A percentile compares a stretch with the other conserved stretches of the same genome.
Conservation (phyloP, 2,888 invertebrate species). For the Podabrus alpinus region DNA sequence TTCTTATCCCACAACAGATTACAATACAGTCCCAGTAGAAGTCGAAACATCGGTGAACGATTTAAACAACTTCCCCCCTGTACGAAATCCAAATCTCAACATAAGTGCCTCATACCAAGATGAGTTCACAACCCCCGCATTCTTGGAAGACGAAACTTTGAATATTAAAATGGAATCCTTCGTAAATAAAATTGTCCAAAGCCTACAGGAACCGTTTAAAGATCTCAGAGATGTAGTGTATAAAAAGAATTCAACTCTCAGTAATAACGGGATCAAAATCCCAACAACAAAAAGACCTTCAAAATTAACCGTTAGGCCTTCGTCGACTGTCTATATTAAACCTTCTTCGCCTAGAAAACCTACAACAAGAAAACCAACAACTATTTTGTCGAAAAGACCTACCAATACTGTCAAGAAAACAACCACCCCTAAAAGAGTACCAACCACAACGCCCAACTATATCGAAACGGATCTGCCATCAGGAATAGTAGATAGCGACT, state of each 20-base stretch:
- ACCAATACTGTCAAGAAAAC: slow-evolving; percentile 50
- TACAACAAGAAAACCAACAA: slow-evolving; percentile 42
- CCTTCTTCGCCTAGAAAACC: slow-evolving; percentile 48
- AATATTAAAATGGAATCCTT: slow-evolving; percentile 81
- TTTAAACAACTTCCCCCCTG: slow-evolving; percentile 81
- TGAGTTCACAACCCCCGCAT: slow-evolving; percentile 77
- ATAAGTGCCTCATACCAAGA: slow-evolving; percentile 65
- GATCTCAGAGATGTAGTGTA: slow-evolving; percentile 78
- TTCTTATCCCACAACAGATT: slow-evolving; percentile 36
- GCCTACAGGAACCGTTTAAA: slow-evolving; percentile 81
- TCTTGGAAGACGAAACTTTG: slow-evolving; percentile 75
- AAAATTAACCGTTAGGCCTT: slow-evolving; percentile 45
- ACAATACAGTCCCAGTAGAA: slow-evolving; percentile 54
- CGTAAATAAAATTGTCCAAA: slow-evolving; percentile 82
- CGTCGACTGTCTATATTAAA: slow-evolving; percentile 47
- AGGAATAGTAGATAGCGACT: slow-evolving; percentile 25
- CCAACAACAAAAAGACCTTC: slow-evolving; percentile 48
- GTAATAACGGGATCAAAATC: slow-evolving; percentile 46
- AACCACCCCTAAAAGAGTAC: slow-evolving; percentile 37
- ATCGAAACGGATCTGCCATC: slow-evolving; percentile 37
- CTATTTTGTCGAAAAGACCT: slow-evolving; percentile 49
- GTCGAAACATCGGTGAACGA: slow-evolving; percentile 64
- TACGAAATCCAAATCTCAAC: slow-evolving; percentile 81
- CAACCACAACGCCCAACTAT: slow-evolving; percentile 38
- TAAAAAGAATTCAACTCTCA: slow-evolving; percentile 52